These are phyloP conservation scores for Anastrepha ludens DNA, from an alignment of 1,140 invertebrate genomes.

Conservation along the genomic window DNA sequence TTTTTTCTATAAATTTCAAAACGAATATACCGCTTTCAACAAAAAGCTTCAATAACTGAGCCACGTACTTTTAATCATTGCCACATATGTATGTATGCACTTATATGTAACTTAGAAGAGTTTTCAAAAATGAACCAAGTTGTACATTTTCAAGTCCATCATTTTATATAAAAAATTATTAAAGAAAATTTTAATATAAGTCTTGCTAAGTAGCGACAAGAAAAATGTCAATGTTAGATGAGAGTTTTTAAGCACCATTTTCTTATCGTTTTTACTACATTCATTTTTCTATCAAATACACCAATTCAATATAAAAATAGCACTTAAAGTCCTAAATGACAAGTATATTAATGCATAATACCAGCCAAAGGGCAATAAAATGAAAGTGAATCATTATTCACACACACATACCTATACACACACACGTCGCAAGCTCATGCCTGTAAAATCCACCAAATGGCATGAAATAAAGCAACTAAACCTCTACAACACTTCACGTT, in stretches of 20 bases:
- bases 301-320: background rate
- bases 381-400: constrained; percentile 31
- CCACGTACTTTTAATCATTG: no score
- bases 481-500: constrained; percentile 6
- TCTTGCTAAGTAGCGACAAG: no score
- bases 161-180: no score
- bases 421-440: background rate
- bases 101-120: background rate
- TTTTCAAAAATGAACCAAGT: no score
- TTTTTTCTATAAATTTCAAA: no score
- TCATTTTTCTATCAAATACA: background rate
- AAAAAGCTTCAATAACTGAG: no score
- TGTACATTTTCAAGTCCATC: no score
- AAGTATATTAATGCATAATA: constrained; percentile 8
- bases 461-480: constrained; percentile 35
- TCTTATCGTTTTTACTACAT: background rate
- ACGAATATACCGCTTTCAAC: no score
- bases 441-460: constrained; percentile 7
- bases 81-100: background rate
- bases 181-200: no score
- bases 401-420: background rate
- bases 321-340: background rate
- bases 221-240: no score
- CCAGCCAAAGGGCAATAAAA: constrained; percentile 46
- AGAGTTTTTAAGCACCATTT: background rate